phyloP scores from a whole-genome alignment of 1,140 invertebrate genomes.

The Augochlora pura region DNA sequence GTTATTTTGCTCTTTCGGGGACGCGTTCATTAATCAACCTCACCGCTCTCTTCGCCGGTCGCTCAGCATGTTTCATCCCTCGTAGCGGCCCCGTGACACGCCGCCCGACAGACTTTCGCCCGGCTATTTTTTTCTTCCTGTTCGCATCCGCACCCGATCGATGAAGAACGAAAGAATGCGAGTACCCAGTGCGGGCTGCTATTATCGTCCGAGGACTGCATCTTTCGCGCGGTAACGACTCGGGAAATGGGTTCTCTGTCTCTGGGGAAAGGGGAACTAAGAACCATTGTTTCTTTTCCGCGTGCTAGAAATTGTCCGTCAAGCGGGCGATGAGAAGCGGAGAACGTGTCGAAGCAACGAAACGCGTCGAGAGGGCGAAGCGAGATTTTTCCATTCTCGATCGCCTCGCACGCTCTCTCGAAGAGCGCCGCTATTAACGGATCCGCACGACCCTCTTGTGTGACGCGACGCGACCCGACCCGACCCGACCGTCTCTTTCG shows the following conservation, averaged over 20 bases:
- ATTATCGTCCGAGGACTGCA: not conserved
- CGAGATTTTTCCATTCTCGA: too few species aligned
- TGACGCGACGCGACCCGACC: too few species aligned
- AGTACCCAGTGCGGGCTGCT: not conserved
- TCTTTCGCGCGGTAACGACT: not conserved
- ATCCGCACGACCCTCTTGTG: not conserved
- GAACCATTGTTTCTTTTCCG: too few species aligned
- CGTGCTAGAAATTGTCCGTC: too few species aligned
- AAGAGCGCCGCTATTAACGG: not conserved
- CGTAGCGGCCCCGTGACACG: slow-evolving; percentile 53
- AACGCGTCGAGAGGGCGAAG: too few species aligned
- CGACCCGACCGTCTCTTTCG: too few species aligned
- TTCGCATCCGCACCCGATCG: not conserved
- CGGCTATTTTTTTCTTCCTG: slow-evolving; percentile 16
- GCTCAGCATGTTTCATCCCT: slow-evolving; percentile 72
- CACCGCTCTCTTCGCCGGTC: slow-evolving; percentile 62
- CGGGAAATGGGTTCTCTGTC: not conserved
- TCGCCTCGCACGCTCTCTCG: too few species aligned
- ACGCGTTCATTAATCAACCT: slow-evolving; percentile 77
- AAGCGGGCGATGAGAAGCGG: too few species aligned
- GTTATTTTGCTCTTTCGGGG: slow-evolving; percentile 75
- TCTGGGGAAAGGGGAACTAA: too few species aligned
- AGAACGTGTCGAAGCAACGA: too few species aligned
- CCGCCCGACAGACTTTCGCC: slow-evolving; percentile 49
- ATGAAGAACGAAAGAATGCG: slow-evolving; percentile 12